These are phyloP conservation scores for Scolopax rusticola DNA, from an alignment of 2,797 vertebrate species.

Conservation along the genomic window DNA sequence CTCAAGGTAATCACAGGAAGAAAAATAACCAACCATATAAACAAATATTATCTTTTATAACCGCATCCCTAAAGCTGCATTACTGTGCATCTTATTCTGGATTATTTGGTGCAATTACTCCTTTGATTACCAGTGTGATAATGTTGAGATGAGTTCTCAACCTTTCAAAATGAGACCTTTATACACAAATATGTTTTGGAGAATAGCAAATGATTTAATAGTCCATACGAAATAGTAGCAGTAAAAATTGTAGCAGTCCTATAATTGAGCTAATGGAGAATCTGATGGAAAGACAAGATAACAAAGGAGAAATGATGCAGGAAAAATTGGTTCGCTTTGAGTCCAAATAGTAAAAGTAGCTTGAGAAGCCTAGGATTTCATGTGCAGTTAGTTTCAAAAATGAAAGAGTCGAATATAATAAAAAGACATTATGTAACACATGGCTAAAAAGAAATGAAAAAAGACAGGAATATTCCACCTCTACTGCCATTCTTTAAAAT, in stretches of 20 bases:
- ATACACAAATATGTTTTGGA: slow-evolving; percentile 61
- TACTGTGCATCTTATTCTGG: slow-evolving; percentile 47
- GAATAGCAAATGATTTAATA: slow-evolving; percentile 58
- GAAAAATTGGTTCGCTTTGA: slow-evolving; percentile 72
- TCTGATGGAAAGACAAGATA: slow-evolving; percentile 67
- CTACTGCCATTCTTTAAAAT: slow-evolving; percentile 53
- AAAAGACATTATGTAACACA: slow-evolving; percentile 43
- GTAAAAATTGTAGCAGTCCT: slow-evolving; percentile 34
- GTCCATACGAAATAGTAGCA: not conserved
- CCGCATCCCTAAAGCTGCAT: slow-evolving; percentile 57
- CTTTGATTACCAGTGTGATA: slow-evolving; percentile 69
- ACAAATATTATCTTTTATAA: slow-evolving; percentile 58
- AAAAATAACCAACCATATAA: slow-evolving; percentile 28
- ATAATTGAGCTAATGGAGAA: slow-evolving; percentile 64
- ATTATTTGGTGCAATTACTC: slow-evolving; percentile 71
- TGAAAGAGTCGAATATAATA: slow-evolving; percentile 39
- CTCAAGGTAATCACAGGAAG: slow-evolving; percentile 53
- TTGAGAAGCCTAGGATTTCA: slow-evolving; percentile 53
- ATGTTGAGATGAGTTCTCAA: slow-evolving; percentile 61
- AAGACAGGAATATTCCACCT: not conserved
- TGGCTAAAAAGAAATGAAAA: slow-evolving; percentile 30
- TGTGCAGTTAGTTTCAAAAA: slow-evolving; percentile 40
- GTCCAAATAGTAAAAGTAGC: slow-evolving; percentile 54
- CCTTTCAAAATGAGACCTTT: slow-evolving; percentile 64
- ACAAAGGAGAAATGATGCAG: slow-evolving; percentile 66